Base-by-base conservation (phyloP, 1,140 invertebrate genomes). In the Leptestheria dahalacensis region DNA sequence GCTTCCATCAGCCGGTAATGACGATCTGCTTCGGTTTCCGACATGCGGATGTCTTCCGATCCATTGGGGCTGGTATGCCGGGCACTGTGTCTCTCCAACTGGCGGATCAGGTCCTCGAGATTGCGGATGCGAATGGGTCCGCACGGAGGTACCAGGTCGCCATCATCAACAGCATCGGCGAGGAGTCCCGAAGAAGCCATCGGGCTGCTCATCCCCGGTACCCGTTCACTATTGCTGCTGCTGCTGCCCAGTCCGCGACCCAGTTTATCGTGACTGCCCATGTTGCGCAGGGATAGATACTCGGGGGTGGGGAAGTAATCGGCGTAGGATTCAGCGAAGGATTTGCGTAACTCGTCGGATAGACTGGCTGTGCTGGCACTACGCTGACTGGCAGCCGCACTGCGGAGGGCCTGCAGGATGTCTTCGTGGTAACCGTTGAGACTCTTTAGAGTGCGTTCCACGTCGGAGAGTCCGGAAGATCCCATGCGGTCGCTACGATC, bases 391-490 rank as follows among this genome's bases (percentile, higher is more conserved):
- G 54, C 62, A 49, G 85, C 85, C 1, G 88, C 88, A 60, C 81
- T 85, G 49, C 87, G 80, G 64, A 95, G 68, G 10, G 88, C 88
- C 68, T 91, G 24, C 50, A 95, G 75, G 64, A 95, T 87, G 65
- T 91, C 87, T 65, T 92, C 90, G 67, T 92, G 90, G 70, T 94
- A 95, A 2, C 89, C 90, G 73, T 92, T 91, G 6, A 94, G 73
- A 53, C 81, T 88, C 73, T 90, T 88, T 10, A 92, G 73, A 1
- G 82, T 88, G 46, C 84, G 72, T 67, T 92, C 86, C 65, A 92
- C 86, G 66, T 91, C 70, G 2, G 71, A 71, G 24, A 75, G 67
- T n/a, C 64, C 54, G 59, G 71, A 66, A 51, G 53, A 47, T 3
- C 56, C 47, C 21, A 54, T 24, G 20, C 51, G 54, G 9, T 49